A percentile compares a stretch with the other conserved stretches of the same genome.
phyloP scores from a whole-genome alignment of 2,888 invertebrate genomes.

The Steinernema hermaphroditum region DNA sequence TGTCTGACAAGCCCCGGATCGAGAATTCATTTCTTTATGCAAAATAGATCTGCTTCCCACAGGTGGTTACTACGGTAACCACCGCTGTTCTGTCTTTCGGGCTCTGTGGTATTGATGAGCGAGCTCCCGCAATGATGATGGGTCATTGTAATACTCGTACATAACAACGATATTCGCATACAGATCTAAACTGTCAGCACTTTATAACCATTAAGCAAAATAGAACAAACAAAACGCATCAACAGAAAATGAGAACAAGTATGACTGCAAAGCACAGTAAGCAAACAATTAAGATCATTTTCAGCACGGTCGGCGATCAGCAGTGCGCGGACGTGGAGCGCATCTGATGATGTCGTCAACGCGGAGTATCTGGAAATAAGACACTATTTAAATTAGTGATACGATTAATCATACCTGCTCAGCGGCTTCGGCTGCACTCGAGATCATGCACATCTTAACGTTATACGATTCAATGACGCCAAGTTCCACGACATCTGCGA shows the following conservation, averaged over 20 bases:
- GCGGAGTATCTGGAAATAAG: conserved; percentile 80
- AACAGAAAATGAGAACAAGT: not conserved
- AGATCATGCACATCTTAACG: conserved; percentile 90
- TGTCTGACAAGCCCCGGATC: too few species aligned
- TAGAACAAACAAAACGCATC: too few species aligned
- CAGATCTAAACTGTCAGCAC: too few species aligned
- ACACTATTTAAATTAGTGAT: not conserved
- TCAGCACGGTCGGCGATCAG: conserved; percentile 63
- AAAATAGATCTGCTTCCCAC: too few species aligned
- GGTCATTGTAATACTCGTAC: too few species aligned
- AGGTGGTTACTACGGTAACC: too few species aligned
- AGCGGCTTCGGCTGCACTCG: conserved; percentile 93
- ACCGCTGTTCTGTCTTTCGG: too few species aligned
- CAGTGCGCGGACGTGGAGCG: conserved; percentile 59
- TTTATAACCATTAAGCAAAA: too few species aligned
- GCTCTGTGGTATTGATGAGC: too few species aligned
- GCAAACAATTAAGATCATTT: not conserved
- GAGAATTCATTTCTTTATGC: too few species aligned
- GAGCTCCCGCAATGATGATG: too few species aligned
- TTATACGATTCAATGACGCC: conserved; percentile 95
- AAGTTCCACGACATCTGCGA: conserved; percentile 85
- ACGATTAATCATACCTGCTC: conserved; percentile 42
- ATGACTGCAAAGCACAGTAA: conserved; percentile 5
- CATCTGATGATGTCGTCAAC: conserved; percentile 91
- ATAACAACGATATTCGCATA: too few species aligned